Percentiles rank a stretch among this genome's conserved stretches.
Evolutionary conservation across 2,888 invertebrate species (phyloP).

Genomic region (Nephrotoma flavescens): DNA sequence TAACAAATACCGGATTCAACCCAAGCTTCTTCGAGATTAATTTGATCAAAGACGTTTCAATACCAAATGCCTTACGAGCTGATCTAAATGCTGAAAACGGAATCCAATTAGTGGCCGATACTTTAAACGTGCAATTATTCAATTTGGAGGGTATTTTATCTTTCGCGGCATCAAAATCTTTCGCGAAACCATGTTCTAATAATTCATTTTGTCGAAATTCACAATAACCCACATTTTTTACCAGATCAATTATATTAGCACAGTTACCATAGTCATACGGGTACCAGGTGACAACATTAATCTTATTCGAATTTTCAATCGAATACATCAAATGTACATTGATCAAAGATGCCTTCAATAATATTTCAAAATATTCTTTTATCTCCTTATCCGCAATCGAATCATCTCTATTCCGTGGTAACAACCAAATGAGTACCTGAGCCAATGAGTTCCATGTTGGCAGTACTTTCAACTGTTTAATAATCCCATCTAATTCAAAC

Average conservation of each 20-base stretch:
- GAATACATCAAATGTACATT: conserved; percentile 27
- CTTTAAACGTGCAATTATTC: conserved; percentile 24
- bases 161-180: background rate
- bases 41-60: conserved; percentile 25
- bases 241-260: conserved; percentile 17
- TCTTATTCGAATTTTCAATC: conserved; percentile 19
- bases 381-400: conserved; percentile 18
- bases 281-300: conserved; percentile 23
- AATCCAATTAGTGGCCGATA: conserved; percentile 25
- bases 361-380: conserved; percentile 11
- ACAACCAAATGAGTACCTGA: conserved; percentile 23
- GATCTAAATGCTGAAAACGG: conserved; percentile 22
- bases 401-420: conserved; percentile 15
- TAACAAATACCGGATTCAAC: conserved; percentile 15
- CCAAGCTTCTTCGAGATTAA: conserved; percentile 24
- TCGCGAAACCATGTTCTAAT: background rate
- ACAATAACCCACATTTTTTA: conserved; percentile 4
- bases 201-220: background rate
- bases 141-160: conserved; percentile 25
- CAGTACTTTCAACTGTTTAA: conserved; percentile 21
- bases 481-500: conserved; percentile 22
- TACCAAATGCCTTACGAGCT: conserved; percentile 16
- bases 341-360: conserved; percentile 24
- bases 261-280: conserved; percentile 29
- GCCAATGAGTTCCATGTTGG: conserved; percentile 29